A percentile compares a stretch with the other conserved stretches of the same genome.
These are phyloP conservation scores for Siniperca obscura DNA, from an alignment of 2,797 vertebrate species.

Conservation along the genomic window DNA sequence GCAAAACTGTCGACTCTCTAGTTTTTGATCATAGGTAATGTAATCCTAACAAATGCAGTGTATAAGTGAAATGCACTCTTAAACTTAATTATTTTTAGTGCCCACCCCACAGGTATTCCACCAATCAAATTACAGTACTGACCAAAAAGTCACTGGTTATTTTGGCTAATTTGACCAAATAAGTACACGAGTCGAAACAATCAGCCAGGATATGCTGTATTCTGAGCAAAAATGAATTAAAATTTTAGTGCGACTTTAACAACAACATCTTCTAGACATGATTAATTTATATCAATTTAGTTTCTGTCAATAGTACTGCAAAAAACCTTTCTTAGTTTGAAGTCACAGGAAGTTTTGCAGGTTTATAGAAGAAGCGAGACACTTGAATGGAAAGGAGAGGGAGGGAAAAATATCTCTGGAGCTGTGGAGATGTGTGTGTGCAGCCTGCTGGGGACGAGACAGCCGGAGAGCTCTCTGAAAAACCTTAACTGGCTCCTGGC, in stretches of 20 bases:
- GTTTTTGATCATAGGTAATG: too few relatives aligned
- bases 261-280: background rate
- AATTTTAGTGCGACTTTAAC: background rate
- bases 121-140: background rate
- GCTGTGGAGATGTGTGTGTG: background rate
- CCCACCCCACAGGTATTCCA: background rate
- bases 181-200: background rate
- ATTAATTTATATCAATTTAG: background rate
- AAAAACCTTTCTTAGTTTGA: background rate
- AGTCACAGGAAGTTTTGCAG: constrained; percentile 16
- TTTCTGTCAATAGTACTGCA: background rate
- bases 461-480: constrained; percentile 23
- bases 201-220: background rate
- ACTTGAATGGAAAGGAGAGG: background rate
- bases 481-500: constrained; percentile 16
- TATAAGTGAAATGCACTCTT: too few relatives aligned
- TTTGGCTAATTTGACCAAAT: background rate
- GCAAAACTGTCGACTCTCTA: too few relatives aligned
- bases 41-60: too few relatives aligned
- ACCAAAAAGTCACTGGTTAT: background rate
- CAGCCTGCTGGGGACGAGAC: constrained; percentile 29
- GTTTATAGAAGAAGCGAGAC: constrained; percentile 11
- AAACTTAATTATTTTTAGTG: too few relatives aligned
- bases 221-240: background rate
- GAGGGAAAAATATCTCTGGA: background rate